Conservation (phyloP, 2,113 vertebrate species). For the Capreolus pygargus region DNA sequence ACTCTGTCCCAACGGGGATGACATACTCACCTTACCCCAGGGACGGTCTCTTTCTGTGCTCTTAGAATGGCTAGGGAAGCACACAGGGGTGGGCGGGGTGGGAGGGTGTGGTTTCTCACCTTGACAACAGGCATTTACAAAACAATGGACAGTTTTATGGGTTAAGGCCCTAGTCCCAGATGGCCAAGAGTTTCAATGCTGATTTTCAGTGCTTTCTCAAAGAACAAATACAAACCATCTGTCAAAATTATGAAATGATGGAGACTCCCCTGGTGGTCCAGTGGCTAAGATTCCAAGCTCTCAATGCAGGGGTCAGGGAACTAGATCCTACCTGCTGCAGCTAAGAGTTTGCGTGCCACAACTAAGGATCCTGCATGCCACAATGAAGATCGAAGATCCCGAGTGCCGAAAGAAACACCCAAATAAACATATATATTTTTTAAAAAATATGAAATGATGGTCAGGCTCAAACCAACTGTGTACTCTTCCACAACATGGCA, state of each 20-base stretch:
- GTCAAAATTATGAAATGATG: not conserved
- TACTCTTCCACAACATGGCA: not conserved
- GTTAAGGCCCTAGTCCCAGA: not conserved
- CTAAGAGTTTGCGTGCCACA: not conserved
- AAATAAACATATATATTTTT: not conserved
- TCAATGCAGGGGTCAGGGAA: not conserved
- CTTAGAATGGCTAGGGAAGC: not conserved
- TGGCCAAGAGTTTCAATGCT: rapidly evolving
- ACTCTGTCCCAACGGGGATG: not conserved
- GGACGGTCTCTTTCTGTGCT: not conserved
- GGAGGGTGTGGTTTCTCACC: not conserved
- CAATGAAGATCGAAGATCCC: not conserved
- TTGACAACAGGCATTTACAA: not conserved
- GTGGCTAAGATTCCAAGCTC: not conserved
- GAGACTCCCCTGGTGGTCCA: not conserved
- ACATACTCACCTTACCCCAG: not conserved
- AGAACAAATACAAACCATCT: not conserved
- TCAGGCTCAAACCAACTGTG: not conserved
- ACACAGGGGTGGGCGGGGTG: not conserved
- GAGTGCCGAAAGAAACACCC: not conserved
- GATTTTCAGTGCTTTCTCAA: not conserved
- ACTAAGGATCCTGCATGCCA: not conserved
- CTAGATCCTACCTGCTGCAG: not conserved
- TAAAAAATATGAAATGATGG: not conserved
- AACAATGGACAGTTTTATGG: not conserved